A percentile compares a stretch with the other conserved stretches of the same genome.
These are phyloP conservation scores for Laticauda laticaudata DNA, from an alignment of 2,113 vertebrate species.

Conservation along the genomic window DNA sequence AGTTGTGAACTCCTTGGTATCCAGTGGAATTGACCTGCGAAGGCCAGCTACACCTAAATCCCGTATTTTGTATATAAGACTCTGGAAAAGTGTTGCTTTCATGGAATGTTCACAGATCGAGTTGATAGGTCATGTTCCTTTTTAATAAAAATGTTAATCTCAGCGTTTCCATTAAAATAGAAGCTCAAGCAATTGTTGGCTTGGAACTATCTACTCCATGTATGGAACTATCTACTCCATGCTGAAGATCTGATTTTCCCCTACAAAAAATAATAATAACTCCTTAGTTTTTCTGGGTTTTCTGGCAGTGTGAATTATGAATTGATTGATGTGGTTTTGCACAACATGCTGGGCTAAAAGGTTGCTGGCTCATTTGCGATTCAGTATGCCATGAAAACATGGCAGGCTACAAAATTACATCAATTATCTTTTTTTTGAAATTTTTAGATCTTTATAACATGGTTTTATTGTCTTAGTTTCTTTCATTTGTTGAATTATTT, in stretches of 20 bases:
- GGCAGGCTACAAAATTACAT: background rate
- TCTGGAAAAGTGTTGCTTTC: background rate
- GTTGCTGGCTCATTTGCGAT: background rate
- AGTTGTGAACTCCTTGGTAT: constrained; percentile 91
- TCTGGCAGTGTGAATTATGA: background rate
- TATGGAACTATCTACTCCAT: background rate
- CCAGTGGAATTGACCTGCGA: constrained; percentile 75
- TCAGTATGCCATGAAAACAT: background rate
- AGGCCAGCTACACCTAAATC: background rate
- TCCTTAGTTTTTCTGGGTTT: background rate
- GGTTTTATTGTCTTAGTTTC: background rate
- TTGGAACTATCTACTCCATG: no score
- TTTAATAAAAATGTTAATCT: background rate
- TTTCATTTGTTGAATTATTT: background rate
- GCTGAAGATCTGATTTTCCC: background rate
- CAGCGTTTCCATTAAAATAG: background rate
- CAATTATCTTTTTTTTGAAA: background rate
- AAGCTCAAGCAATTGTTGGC: background rate
- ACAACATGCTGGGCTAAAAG: background rate
- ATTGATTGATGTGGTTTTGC: background rate
- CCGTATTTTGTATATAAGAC: background rate
- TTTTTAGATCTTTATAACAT: no score
- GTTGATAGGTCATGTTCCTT: no score
- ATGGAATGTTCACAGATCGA: background rate
- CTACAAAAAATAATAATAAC: background rate